Base-by-base conservation (phyloP, 2,113 vertebrate species). In the Otocyon megalotis region DNA sequence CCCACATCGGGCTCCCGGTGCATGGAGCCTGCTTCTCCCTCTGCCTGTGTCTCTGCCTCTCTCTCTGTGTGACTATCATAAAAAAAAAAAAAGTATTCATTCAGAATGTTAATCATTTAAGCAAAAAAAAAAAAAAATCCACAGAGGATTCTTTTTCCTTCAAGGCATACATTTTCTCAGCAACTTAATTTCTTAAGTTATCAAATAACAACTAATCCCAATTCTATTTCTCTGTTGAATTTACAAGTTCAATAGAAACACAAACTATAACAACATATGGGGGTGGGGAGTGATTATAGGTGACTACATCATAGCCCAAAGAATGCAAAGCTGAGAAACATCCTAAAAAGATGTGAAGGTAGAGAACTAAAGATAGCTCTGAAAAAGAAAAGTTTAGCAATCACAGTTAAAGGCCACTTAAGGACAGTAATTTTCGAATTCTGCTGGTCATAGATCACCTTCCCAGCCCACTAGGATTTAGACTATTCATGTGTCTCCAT, bases 161-260 rank as follows among this genome's bases (percentile, higher is more conserved):
- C 56, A 76, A 74, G 50, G 37, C 22, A 43, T 72, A 35, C 30
- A 54, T 54, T 67, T 86, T 72, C 54, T 48, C 35, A 54, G 60
- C 53, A 95, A 86, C 85, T 62, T n/a, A 69, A 53, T 85, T 91
- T 90, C 58, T 37, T n/a, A 77, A 77, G 11, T 91, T 94, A 14
- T 79, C 24, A 84, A 32, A 58, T 37, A 86, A 53, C 10, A 28
- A 8, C 30, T 74, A 65, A 90, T 7, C 35, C 43, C 19, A 54
- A 37, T 69, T 48, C 48, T 43, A 26, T 17, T 60, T 87, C 32
- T 43, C 50, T 37, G 15, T 53, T 85, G n/a, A 26, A n/a, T 62
- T 82, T 65, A 53, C 50, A 95, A 82, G 16, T 83, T 84, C 48
- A 83, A 9, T 3, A 72, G 54, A 76, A 71, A 67, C 43, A 53